phyloP scores from a whole-genome alignment of 2,797 vertebrate genomes.

The Pogoniulus pusillus region DNA sequence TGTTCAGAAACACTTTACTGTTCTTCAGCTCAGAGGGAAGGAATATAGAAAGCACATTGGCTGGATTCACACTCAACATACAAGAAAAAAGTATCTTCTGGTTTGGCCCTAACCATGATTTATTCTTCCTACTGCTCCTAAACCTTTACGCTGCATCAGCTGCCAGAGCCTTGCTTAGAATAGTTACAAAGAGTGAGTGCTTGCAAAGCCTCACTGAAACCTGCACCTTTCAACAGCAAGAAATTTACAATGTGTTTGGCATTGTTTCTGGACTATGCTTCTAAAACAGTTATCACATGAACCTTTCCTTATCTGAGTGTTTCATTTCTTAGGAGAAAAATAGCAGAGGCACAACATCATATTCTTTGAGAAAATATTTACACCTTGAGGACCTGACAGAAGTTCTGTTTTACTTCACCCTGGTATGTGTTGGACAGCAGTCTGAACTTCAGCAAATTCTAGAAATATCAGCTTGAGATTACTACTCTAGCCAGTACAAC shows the following conservation, averaged over 20 bases:
- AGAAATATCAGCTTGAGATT: not conserved
- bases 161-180: not conserved
- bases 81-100: not conserved
- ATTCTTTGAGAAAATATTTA: not conserved
- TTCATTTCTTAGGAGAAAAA: not conserved
- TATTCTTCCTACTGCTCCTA: not conserved
- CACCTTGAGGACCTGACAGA: not conserved
- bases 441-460: not conserved
- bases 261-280: not conserved
- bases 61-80: not conserved
- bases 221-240: not conserved
- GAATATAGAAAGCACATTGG: not conserved
- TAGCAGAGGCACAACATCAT: not conserved
- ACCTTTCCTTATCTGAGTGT: not conserved
- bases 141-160: not conserved
- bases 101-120: not conserved
- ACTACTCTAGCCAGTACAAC: not conserved
- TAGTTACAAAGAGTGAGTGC: not conserved
- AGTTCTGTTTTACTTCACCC: not conserved
- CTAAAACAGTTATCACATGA: not conserved
- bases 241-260: not conserved
- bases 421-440: not conserved
- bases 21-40: not conserved
- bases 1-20: not conserved
- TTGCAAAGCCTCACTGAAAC: not conserved